These are phyloP conservation scores for Oreochromis niloticus DNA, from an alignment of 2,113 vertebrate species.

Conservation along the genomic window DNA sequence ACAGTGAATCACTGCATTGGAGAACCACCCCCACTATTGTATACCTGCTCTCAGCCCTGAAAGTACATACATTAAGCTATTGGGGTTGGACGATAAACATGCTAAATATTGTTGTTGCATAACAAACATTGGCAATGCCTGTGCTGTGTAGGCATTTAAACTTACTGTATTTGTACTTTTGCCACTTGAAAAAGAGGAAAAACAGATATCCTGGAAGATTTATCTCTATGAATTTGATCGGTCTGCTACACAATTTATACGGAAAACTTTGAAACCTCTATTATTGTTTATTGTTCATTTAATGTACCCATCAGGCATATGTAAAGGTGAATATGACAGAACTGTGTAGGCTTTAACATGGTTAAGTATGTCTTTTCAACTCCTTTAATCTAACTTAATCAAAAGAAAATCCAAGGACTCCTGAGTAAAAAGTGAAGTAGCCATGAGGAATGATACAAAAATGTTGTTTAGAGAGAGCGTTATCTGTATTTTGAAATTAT, in stretches of 20 bases:
- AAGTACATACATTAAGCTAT: not conserved
- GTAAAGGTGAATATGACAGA: not conserved
- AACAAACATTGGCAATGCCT: not conserved
- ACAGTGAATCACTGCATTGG: constrained; percentile 1
- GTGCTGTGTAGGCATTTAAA: not conserved
- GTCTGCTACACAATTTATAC: not conserved
- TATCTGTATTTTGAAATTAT: not conserved
- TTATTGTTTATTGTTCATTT: not conserved
- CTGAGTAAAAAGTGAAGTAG: not conserved
- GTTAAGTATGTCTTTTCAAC: not conserved
- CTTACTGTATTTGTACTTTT: not conserved
- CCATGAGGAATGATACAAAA: not conserved
- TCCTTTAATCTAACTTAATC: not conserved
- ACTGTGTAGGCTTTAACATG: not conserved
- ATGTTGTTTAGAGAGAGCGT: not conserved
- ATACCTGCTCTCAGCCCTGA: not conserved
- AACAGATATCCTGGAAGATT: not conserved
- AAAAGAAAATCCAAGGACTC: not conserved
- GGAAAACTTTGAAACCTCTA: not conserved
- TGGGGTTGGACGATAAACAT: not conserved
- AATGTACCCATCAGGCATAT: not conserved
- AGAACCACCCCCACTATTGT: not conserved
- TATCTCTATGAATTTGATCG: not conserved
- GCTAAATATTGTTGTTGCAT: not conserved
- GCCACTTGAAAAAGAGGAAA: not conserved